phyloP scores from a whole-genome alignment of 2,888 invertebrate genomes.

The Drosophila conformis region DNA sequence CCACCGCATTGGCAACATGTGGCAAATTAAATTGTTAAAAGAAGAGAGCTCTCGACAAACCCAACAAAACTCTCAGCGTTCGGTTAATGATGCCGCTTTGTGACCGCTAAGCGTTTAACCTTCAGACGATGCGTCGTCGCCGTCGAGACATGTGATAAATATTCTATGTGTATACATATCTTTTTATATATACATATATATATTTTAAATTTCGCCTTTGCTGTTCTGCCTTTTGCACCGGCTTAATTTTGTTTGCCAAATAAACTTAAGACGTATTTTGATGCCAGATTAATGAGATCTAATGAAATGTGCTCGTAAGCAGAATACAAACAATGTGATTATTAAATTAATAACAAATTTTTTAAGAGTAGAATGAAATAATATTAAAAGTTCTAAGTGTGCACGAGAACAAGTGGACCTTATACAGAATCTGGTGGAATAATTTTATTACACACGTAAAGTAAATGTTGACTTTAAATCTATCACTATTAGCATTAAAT shows the following conservation, averaged over 20 bases:
- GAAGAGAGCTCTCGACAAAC: conserved; percentile 10
- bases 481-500: not conserved
- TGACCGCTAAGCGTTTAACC: conserved; percentile 77
- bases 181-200: conserved; percentile 13
- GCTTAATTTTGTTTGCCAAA: conserved; percentile 62
- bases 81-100: conserved; percentile 75
- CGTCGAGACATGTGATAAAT: conserved; percentile 48
- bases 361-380: not conserved
- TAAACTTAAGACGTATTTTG: conserved; percentile 63
- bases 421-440: not conserved
- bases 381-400: not conserved
- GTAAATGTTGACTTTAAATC: not conserved
- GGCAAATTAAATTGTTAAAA: conserved; percentile 76
- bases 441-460: not conserved
- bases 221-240: conserved; percentile 43
- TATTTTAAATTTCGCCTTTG: conserved; percentile 56
- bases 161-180: not conserved
- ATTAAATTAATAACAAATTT: not conserved
- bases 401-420: not conserved
- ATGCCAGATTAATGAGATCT: conserved; percentile 66
- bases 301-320: not conserved
- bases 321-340: not conserved
- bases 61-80: conserved; percentile 35
- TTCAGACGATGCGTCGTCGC: conserved; percentile 53
- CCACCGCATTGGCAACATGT: conserved; percentile 47